These are phyloP conservation scores for Hippoglossus hippoglossus DNA, from an alignment of 2,797 vertebrate species.

Conservation along the genomic window DNA sequence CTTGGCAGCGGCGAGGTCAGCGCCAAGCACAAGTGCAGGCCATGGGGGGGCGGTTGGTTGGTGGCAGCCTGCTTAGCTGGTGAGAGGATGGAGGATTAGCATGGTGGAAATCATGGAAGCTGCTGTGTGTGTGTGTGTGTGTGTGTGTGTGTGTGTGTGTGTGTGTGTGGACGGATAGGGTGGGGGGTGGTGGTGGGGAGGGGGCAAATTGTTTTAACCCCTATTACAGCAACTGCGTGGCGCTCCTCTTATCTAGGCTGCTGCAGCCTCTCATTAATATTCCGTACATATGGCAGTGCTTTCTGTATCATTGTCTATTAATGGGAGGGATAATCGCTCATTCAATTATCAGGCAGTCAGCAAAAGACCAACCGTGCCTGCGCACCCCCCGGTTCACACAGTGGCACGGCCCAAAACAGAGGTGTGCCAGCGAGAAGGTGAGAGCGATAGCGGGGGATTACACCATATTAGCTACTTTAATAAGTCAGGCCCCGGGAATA, in stretches of 20 bases:
- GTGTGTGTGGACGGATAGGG: conserved; percentile 28
- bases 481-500: conserved; percentile 67
- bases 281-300: conserved; percentile 92
- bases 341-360: conserved; percentile 98
- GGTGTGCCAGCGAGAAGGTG: conserved; percentile 88
- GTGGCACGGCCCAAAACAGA: conserved; percentile 83
- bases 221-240: conserved; percentile 79
- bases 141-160: conserved; percentile 2
- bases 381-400: conserved; percentile 71
- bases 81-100: conserved; percentile 73
- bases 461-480: conserved; percentile 87
- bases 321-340: conserved; percentile 98
- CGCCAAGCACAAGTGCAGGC: conserved; percentile 55
- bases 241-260: conserved; percentile 91
- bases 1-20: conserved; percentile 70
- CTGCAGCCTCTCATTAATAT: conserved; percentile 99
- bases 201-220: conserved; percentile 87
- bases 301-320: conserved; percentile 99
- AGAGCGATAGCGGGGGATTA: conserved; percentile 91
- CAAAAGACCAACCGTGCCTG: conserved; percentile 87
- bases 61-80: conserved; percentile 58
- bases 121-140: conserved; percentile 17
- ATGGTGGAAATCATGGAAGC: conserved; percentile 45
- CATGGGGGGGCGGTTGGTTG: conserved; percentile 45
- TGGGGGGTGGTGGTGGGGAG: conserved; percentile 38